Conservation (phyloP, 2,888 invertebrate species). For the Chrysina gloriosa region DNA sequence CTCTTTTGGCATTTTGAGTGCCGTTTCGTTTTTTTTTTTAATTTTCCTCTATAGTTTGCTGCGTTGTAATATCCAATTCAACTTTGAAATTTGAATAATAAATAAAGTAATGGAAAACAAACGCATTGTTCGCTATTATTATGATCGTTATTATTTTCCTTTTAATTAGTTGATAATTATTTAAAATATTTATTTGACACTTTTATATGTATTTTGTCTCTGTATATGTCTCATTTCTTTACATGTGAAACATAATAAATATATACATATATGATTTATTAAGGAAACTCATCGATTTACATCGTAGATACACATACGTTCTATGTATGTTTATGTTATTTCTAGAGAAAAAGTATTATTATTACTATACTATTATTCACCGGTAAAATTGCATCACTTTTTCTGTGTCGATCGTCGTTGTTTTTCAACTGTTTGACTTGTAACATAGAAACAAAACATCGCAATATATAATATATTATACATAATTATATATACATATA, state of each 20-base stretch:
- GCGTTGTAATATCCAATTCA: conserved; percentile 9
- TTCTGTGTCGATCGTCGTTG: neutral
- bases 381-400: conserved; percentile 34
- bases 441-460: conserved; percentile 21
- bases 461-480: too few relatives aligned
- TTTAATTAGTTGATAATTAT: conserved; percentile 13
- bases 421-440: conserved; percentile 1
- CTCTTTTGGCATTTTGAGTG: too few relatives aligned
- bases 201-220: conserved; percentile 26
- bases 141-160: conserved; percentile 7
- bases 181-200: conserved; percentile 32
- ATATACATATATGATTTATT: conserved; percentile 14
- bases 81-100: neutral
- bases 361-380: conserved; percentile 2
- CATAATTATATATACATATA: neutral
- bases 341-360: conserved; percentile 35
- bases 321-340: conserved; percentile 14
- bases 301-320: neutral
- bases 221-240: conserved; percentile 28
- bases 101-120: too few relatives aligned
- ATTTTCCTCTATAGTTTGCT: too few relatives aligned
- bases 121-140: neutral
- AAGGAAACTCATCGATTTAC: conserved; percentile 15
- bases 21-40: too few relatives aligned
- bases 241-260: conserved; percentile 29